Percentiles rank a stretch among this genome's conserved stretches.
Evolutionary conservation across 2,113 vertebrate species (phyloP).

Genomic region (Syngnathoides biaculeatus): DNA sequence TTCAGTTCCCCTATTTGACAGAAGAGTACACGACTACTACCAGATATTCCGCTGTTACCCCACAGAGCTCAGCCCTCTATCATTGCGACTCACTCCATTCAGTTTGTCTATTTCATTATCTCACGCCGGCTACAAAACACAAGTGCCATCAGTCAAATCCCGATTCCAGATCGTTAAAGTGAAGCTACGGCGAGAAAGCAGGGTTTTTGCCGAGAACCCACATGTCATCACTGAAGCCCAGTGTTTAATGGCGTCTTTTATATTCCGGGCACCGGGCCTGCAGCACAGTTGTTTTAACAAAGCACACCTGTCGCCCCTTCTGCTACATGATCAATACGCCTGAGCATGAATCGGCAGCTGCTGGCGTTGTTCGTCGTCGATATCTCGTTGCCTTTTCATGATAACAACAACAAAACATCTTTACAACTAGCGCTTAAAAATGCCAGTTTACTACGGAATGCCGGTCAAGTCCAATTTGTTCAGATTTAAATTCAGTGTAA

Average conservation of each 20-base stretch:
- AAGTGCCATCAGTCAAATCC: slow-evolving; percentile 8
- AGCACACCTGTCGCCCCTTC: slow-evolving; percentile 35
- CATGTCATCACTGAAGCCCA: slow-evolving; percentile 6
- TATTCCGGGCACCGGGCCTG: slow-evolving; percentile 43
- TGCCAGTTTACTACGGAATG: neutral
- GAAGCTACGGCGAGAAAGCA: slow-evolving; percentile 21
- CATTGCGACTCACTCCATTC: neutral
- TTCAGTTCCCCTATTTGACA: neutral
- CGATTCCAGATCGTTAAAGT: slow-evolving; percentile 33
- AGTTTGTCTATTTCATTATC: neutral
- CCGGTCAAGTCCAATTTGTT: neutral
- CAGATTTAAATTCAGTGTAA: neutral
- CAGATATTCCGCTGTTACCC: neutral
- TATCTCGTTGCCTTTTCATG: neutral
- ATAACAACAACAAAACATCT: neutral
- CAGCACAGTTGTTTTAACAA: slow-evolving; percentile 43
- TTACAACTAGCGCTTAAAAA: too few relatives aligned
- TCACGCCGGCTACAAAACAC: neutral
- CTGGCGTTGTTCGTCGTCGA: neutral
- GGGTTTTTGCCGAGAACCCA: slow-evolving; percentile 29
- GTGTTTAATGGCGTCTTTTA: slow-evolving; percentile 45
- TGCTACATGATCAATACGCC: slow-evolving; percentile 32
- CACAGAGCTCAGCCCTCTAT: neutral
- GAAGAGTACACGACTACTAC: neutral
- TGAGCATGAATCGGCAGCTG: slow-evolving; percentile 14